Base-by-base conservation (phyloP, 2,113 vertebrate genomes). In the Labrus mixtus region DNA sequence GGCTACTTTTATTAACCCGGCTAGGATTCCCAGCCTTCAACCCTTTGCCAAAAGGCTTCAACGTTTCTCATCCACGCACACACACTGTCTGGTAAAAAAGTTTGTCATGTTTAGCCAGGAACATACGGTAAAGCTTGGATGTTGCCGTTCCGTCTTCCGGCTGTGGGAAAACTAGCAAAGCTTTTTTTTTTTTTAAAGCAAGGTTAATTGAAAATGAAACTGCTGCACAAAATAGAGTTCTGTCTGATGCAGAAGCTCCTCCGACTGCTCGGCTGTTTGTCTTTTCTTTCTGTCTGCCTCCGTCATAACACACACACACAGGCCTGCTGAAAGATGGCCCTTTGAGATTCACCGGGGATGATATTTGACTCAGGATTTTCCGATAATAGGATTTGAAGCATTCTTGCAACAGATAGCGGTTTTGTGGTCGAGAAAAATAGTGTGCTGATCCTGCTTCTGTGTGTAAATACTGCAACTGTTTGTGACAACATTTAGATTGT, bases 1-100 rank as follows among this genome's bases (percentile, higher is more conserved):
- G 87, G 86, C 90, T 78, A 87, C 85, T 91, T 93, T 93, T 92
- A 93, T 93, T 87, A 92, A 93, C 88, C 84, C 71, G 25, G 90
- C 91, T 89, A 82, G 87, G 82, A 92, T 93, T 92, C 87, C 82
- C 87, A 79, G 81, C 80, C 88, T 73, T 84, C 81, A 82, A 76
- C 75, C 76, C 69, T 60, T 61, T 80, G 85, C 84, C 84, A 86
- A 74, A 85, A 78, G 75, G 76, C 75, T 86, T 87, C 81, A 54
- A 86, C 33, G 8, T 69, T 55, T 75, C 76, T 87, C 69, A 73
- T 82, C 69, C 65, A 76, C 39, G 66, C 69, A 71, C 56, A 57
- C 76, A 53, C 50, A 63, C 58, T 65, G 68, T 71, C 61, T 79
- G 46, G 25, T 36, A 33, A 65, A 65, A 33, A 61, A 20, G 41